A percentile compares a stretch with the other conserved stretches of the same genome.
phyloP scores from a whole-genome alignment of 1,140 invertebrate genomes.

The Asobara japonica region DNA sequence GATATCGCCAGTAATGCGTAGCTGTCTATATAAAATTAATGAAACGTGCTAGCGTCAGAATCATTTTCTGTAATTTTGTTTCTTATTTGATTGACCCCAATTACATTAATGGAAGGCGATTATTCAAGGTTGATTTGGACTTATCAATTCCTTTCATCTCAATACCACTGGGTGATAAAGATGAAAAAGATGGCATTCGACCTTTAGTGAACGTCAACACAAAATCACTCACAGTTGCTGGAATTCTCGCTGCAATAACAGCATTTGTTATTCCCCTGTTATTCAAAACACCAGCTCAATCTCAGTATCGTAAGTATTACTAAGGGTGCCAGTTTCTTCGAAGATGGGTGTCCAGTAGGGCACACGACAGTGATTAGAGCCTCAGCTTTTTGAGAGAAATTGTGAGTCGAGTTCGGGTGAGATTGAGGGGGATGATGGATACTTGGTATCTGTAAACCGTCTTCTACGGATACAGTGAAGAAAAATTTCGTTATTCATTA shows the following conservation, averaged over 20 bases:
- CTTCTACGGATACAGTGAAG: no score
- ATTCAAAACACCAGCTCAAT: slow-evolving; percentile 37
- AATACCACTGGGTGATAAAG: slow-evolving; percentile 48
- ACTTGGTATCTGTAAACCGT: no score
- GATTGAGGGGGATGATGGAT: no score
- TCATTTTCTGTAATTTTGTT: neutral
- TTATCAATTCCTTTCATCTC: slow-evolving; percentile 55
- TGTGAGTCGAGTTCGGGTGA: no score
- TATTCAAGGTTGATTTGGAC: slow-evolving; percentile 45
- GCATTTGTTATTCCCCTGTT: slow-evolving; percentile 48
- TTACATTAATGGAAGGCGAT: neutral
- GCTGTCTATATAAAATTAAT: no score
- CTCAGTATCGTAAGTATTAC: slow-evolving; percentile 45
- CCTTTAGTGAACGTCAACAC: slow-evolving; percentile 50
- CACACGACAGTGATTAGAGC: no score
- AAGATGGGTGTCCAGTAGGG: no score
- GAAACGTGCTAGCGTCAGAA: no score
- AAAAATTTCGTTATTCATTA: no score
- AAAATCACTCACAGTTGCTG: slow-evolving; percentile 48
- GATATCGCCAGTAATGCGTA: no score
- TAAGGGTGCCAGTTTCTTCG: no score
- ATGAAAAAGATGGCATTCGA: slow-evolving; percentile 25
- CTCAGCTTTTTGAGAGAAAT: no score
- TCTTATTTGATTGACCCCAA: neutral
- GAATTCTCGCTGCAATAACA: slow-evolving; percentile 43